A percentile compares a stretch with the other conserved stretches of the same genome.
Evolutionary conservation across 2,888 invertebrate genomes (phyloP).

Genomic region (Synanthedon myopaeformis): DNA sequence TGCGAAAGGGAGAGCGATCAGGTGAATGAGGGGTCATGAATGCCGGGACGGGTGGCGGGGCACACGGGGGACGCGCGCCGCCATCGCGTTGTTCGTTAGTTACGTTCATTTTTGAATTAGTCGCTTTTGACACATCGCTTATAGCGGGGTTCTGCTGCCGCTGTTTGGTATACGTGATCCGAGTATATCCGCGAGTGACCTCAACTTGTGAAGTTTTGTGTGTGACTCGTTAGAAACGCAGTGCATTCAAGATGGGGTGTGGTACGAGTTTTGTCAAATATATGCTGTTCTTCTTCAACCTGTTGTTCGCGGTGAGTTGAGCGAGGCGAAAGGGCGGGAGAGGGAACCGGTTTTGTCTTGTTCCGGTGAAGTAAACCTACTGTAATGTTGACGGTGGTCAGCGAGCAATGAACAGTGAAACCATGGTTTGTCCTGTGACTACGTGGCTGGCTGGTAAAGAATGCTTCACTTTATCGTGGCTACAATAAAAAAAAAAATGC

Average conservation of each 20-base stretch:
- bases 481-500: not conserved
- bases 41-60: constrained; percentile 20
- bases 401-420: constrained; percentile 43
- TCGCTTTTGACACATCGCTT: constrained; percentile 35
- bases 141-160: constrained; percentile 12
- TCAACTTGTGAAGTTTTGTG: constrained; percentile 43
- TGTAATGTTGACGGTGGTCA: constrained; percentile 17
- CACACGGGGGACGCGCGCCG: constrained; percentile 31
- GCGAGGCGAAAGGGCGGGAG: constrained; percentile 32
- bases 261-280: constrained; percentile 84
- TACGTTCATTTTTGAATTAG: constrained; percentile 40
- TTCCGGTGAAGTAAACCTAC: constrained; percentile 22
- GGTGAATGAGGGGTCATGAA: constrained; percentile 58
- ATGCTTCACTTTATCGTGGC: not conserved
- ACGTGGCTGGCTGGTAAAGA: not conserved
- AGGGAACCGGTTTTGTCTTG: constrained; percentile 51
- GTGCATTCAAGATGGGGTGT: constrained; percentile 72
- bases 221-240: constrained; percentile 32
- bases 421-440: constrained; percentile 1
- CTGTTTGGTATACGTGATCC: constrained; percentile 22
- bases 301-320: constrained; percentile 81
- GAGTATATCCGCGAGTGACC: constrained; percentile 43
- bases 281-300: constrained; percentile 83
- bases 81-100: constrained; percentile 38
- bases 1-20: constrained; percentile 33